phyloP scores from a whole-genome alignment of 2,797 vertebrate species.

The Liparis tanakae region DNA sequence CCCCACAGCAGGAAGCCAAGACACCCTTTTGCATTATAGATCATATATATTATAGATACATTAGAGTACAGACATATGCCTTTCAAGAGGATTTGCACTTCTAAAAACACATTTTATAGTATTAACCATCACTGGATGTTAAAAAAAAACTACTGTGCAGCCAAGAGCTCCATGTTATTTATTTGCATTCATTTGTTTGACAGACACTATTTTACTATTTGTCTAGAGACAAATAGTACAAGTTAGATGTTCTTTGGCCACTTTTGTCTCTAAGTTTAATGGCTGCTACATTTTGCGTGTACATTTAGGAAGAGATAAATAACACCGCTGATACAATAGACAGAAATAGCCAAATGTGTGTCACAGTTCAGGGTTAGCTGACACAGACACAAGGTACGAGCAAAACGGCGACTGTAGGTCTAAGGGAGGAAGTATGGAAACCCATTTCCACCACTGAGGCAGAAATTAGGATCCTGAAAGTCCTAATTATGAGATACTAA shows the following conservation, averaged over 20 bases:
- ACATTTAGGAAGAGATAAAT: background rate
- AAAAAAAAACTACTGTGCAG: background rate
- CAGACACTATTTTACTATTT: background rate
- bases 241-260: background rate
- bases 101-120: slow-evolving; percentile 3
- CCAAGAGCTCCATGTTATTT: slow-evolving; percentile 9
- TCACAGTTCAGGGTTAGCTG: background rate
- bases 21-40: slow-evolving; percentile 32
- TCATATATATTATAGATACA: background rate
- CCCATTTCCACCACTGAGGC: no score
- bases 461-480: no score
- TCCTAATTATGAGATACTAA: no score
- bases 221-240: background rate
- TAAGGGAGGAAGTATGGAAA: no score
- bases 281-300: background rate
- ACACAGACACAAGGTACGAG: background rate
- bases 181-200: slow-evolving; percentile 12
- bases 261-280: background rate
- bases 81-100: slow-evolving; percentile 47
- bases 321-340: background rate
- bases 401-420: background rate
- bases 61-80: slow-evolving; percentile 50
- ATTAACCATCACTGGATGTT: background rate
- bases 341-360: slow-evolving; percentile 2
- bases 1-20: slow-evolving; percentile 28